Percentiles rank a stretch among this genome's conserved stretches.
phyloP scores from a whole-genome alignment of 2,888 invertebrate species.

The Pseudanteris insignis region DNA sequence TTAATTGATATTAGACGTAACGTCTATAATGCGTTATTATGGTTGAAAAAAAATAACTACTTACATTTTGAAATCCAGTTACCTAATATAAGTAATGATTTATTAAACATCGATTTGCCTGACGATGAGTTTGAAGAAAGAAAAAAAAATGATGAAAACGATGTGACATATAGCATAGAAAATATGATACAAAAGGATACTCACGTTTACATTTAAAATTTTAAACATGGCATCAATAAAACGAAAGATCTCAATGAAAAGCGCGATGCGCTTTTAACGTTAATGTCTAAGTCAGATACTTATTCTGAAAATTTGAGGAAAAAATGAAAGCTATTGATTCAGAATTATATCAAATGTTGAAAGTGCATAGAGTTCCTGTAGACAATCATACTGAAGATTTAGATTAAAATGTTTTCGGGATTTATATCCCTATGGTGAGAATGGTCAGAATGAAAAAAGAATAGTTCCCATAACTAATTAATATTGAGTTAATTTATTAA shows the following conservation, averaged over 20 bases:
- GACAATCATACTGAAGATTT: conserved; percentile 36
- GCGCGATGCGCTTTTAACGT: neutral
- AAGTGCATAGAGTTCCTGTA: conserved; percentile 32
- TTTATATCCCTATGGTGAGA: conserved; percentile 43
- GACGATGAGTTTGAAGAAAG: conserved; percentile 2
- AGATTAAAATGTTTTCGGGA: conserved; percentile 3
- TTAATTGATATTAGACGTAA: no score
- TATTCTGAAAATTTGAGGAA: conserved; percentile 17
- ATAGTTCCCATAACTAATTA: no score
- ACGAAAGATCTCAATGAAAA: neutral
- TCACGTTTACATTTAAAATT: no score
- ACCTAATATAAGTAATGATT: conserved; percentile 29
- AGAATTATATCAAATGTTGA: conserved; percentile 38
- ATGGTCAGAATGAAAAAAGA: conserved; percentile 12
- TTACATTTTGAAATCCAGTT: conserved; percentile 49
- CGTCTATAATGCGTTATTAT: no score
- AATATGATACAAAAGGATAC: neutral
- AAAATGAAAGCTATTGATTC: conserved; percentile 10
- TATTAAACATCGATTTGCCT: conserved; percentile 21
- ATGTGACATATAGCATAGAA: neutral
- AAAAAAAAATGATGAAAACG: neutral
- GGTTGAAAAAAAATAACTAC: conserved; percentile 47
- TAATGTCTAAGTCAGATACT: neutral
- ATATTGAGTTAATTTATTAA: conserved; percentile 35
- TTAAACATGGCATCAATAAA: neutral